These are phyloP conservation scores for Strigops habroptila DNA, from an alignment of 2,113 vertebrate species.

Conservation along the genomic window DNA sequence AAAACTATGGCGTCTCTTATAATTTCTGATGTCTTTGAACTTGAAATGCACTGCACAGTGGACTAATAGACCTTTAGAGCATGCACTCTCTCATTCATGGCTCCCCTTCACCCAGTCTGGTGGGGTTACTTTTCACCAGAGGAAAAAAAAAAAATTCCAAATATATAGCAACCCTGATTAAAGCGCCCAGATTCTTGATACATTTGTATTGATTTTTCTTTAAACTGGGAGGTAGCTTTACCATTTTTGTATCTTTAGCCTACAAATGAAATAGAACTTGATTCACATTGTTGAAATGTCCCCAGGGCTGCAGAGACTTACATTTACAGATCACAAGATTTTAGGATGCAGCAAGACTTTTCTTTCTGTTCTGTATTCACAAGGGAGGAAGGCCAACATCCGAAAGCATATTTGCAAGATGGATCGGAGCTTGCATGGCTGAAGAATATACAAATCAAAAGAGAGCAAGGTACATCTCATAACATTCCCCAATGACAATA, in stretches of 20 bases:
- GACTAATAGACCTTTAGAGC: not conserved
- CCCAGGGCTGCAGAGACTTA: not conserved
- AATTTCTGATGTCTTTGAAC: constrained; percentile 7
- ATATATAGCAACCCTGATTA: not conserved
- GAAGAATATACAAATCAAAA: constrained; percentile 2
- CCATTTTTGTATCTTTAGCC: not conserved
- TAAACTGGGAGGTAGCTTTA: not conserved
- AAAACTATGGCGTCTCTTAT: constrained; percentile 10
- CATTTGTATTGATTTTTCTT: constrained; percentile 2
- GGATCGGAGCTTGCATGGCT: constrained; percentile 3
- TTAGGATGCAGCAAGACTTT: not conserved
- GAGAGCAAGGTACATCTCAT: not conserved
- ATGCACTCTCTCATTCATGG: not conserved
- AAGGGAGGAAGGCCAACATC: not conserved
- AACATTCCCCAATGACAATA: not conserved
- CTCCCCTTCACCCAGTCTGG: not conserved
- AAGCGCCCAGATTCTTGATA: not conserved
- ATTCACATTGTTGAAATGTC: constrained; percentile 10
- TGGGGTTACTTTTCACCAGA: not conserved
- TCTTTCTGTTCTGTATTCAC: not conserved
- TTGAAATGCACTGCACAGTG: not conserved
- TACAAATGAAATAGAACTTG: not conserved
- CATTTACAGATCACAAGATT: constrained; percentile 27
- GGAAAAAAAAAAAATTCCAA: not conserved
- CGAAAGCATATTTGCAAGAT: not conserved